Percentiles rank a stretch among this genome's conserved stretches.
These are phyloP conservation scores for Agrypnus murinus DNA, from an alignment of 2,888 invertebrate species.

Conservation along the genomic window DNA sequence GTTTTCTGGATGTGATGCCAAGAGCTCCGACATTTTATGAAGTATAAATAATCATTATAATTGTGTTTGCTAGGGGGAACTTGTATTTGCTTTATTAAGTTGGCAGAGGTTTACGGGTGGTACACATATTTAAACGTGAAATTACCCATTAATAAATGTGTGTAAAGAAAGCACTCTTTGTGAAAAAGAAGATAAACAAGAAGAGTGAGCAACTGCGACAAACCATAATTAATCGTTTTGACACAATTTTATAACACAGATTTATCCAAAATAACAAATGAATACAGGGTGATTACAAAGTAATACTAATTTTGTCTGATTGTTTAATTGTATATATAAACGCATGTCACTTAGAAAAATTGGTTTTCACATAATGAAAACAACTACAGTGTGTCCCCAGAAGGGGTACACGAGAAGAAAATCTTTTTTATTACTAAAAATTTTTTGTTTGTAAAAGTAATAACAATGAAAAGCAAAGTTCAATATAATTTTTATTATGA, in stretches of 20 bases:
- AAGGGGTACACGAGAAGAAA: too few relatives aligned
- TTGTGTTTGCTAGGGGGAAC: conserved; percentile 55
- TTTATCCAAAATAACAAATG: too few relatives aligned
- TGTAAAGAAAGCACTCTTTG: conserved; percentile 15
- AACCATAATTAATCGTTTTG: not conserved
- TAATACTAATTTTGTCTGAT: too few relatives aligned
- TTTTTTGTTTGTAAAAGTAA: too few relatives aligned
- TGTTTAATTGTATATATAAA: too few relatives aligned
- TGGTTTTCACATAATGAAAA: too few relatives aligned
- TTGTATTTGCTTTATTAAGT: conserved; percentile 56
- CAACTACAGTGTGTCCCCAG: too few relatives aligned
- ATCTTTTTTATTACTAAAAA: too few relatives aligned
- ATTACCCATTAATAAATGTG: conserved; percentile 55
- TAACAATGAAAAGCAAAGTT: too few relatives aligned
- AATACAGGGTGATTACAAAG: too few relatives aligned
- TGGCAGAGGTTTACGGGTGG: conserved; percentile 62
- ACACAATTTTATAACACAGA: not conserved
- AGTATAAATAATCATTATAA: conserved; percentile 61
- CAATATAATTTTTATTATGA: too few relatives aligned
- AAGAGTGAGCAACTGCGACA: not conserved
- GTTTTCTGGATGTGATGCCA: conserved; percentile 50
- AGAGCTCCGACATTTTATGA: conserved; percentile 52
- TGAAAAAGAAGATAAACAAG: conserved; percentile 2
- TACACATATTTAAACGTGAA: conserved; percentile 59
- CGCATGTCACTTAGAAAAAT: too few relatives aligned